Percentiles rank a stretch among this genome's conserved stretches.
Conservation (phyloP, 2,113 vertebrate genomes). For the Ivindomyrus marchei region DNA sequence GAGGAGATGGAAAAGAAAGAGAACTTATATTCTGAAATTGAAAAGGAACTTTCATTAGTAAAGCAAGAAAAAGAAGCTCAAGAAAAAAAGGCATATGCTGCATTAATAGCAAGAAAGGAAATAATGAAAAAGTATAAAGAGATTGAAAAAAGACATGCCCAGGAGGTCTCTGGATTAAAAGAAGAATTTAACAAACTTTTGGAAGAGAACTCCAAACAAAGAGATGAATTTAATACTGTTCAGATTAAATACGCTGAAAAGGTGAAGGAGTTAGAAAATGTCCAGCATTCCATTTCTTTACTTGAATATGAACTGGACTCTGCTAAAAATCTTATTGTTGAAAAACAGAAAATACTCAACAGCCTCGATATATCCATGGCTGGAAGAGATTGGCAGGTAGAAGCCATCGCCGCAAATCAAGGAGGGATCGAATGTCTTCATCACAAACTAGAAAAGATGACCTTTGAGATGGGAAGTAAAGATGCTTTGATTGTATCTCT, state of each 20-base stretch:
- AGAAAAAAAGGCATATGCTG: constrained; percentile 64
- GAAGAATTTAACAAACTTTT: constrained; percentile 50
- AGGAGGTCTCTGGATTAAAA: constrained; percentile 54
- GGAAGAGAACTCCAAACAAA: constrained; percentile 54
- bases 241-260: constrained; percentile 51
- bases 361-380: constrained; percentile 41
- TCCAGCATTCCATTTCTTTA: constrained; percentile 25
- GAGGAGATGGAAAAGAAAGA: constrained; percentile 46
- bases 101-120: constrained; percentile 60
- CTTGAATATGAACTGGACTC: constrained; percentile 48
- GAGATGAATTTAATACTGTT: constrained; percentile 45
- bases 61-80: constrained; percentile 60
- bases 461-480: constrained; percentile 35
- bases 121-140: constrained; percentile 52
- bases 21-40: constrained; percentile 27
- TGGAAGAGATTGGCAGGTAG: constrained; percentile 40
- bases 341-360: constrained; percentile 43
- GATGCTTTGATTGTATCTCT: constrained; percentile 33
- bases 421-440: constrained; percentile 41
- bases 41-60: constrained; percentile 40
- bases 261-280: constrained; percentile 44
- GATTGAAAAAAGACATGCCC: constrained; percentile 47
- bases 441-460: constrained; percentile 29
- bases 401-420: constrained; percentile 32
- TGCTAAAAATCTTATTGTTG: constrained; percentile 33